Evolutionary conservation across 2,797 vertebrate species (phyloP).

Genomic region (Rhinoraja longicauda): DNA sequence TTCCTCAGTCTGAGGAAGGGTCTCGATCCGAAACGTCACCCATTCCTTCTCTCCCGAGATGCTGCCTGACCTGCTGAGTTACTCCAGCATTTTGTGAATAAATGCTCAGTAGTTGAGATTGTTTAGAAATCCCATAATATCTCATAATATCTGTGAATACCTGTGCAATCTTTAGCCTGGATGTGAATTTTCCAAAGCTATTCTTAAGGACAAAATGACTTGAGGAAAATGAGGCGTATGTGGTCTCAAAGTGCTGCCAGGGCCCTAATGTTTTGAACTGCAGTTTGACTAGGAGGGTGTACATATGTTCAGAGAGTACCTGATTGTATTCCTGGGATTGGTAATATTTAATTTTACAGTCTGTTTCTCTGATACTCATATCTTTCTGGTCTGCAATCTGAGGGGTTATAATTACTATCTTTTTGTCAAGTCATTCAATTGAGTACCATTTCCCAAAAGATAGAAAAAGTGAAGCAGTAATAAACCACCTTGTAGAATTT

Average conservation of each 20-base stretch:
- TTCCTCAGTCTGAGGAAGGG: too few species aligned
- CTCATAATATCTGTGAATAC: too few species aligned
- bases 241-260: too few species aligned
- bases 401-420: not conserved
- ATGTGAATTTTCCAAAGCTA: not conserved
- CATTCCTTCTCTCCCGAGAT: too few species aligned
- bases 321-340: not conserved
- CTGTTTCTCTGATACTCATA: not conserved
- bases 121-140: not conserved
- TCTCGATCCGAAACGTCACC: too few species aligned
- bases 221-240: not conserved
- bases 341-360: not conserved
- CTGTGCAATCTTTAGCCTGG: not conserved
- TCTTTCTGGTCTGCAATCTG: not conserved
- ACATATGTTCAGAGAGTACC: not conserved
- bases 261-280: not conserved
- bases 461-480: not conserved
- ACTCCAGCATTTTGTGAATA: too few species aligned
- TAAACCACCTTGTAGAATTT: not conserved
- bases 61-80: too few species aligned
- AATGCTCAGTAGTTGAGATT: not conserved
- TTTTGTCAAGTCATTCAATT: not conserved
- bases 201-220: not conserved
- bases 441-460: not conserved
- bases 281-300: not conserved